Conservation (phyloP, 37 sponge, comb jelly and placozoan species). For the Spongilla lacustris region DNA sequence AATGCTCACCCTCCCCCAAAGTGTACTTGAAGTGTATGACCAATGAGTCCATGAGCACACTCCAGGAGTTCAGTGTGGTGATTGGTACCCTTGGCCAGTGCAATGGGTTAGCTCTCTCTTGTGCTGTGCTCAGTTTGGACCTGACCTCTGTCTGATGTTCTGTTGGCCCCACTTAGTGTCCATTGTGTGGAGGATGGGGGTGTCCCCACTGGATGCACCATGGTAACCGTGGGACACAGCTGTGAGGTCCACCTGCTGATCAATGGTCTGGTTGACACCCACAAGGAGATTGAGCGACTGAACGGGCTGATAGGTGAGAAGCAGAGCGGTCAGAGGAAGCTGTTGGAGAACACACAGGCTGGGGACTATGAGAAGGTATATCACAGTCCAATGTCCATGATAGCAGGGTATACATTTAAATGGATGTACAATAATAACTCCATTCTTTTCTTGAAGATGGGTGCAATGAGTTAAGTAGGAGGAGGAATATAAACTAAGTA, state of each 20-base stretch:
- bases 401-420: too few relatives aligned
- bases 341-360: background rate
- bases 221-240: slow-evolving; percentile 83
- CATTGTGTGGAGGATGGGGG: slow-evolving; percentile 28
- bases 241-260: slow-evolving; percentile 90
- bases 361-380: slow-evolving; percentile 39
- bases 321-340: background rate
- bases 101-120: slow-evolving; percentile 43
- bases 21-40: slow-evolving; percentile 51
- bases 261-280: slow-evolving; percentile 84
- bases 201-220: slow-evolving; percentile 86
- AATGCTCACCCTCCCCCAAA: slow-evolving; percentile 4
- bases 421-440: too few relatives aligned
- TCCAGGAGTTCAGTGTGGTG: slow-evolving; percentile 36
- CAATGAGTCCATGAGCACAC: slow-evolving; percentile 6
- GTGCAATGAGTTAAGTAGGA: too few relatives aligned
- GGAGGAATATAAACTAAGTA: too few relatives aligned
- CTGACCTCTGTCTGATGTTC: background rate
- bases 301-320: background rate
- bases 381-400: too few relatives aligned
- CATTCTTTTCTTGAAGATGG: too few relatives aligned
- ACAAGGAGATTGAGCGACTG: slow-evolving; percentile 56
- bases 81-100: slow-evolving; percentile 49
- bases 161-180: slow-evolving; percentile 7
- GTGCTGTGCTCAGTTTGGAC: background rate